Evolutionary conservation across 2,113 vertebrate species (phyloP).

Genomic region (Thamnaconus septentrionalis): DNA sequence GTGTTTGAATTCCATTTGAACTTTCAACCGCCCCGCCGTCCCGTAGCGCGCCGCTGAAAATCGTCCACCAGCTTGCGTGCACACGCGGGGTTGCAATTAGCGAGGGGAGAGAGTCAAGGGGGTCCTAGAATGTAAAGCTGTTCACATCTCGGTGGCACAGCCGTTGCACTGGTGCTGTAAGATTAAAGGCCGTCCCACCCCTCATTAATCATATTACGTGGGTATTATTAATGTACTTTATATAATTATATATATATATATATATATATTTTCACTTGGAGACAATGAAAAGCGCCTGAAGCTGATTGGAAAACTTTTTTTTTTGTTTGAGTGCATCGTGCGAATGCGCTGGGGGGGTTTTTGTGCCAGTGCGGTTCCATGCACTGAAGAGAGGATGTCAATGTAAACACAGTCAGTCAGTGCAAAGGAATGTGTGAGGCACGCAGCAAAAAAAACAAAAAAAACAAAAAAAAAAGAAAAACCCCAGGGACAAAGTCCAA

Average conservation of each 20-base stretch:
- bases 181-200: too few relatives aligned
- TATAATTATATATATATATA: too few relatives aligned
- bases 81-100: slow-evolving; percentile 39
- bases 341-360: slow-evolving; percentile 3
- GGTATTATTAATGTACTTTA: too few relatives aligned
- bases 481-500: slow-evolving; percentile 46
- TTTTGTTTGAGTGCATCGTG: neutral
- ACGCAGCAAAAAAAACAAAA: slow-evolving; percentile 11
- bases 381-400: slow-evolving; percentile 46
- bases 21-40: slow-evolving; percentile 30
- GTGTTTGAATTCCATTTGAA: slow-evolving; percentile 61
- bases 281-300: neutral
- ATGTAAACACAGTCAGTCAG: slow-evolving; percentile 74
- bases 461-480: slow-evolving; percentile 8
- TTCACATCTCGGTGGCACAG: slow-evolving; percentile 1
- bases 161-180: neutral
- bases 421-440: slow-evolving; percentile 71
- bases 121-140: slow-evolving; percentile 22
- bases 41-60: slow-evolving; percentile 31
- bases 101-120: slow-evolving; percentile 17
- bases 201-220: too few relatives aligned
- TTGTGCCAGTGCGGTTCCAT: slow-evolving; percentile 12
- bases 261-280: too few relatives aligned
- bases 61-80: slow-evolving; percentile 27
- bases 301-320: neutral